Percentiles rank a stretch among this genome's conserved stretches.
phyloP scores from a whole-genome alignment of 2,113 vertebrate species.

The Solea solea region DNA sequence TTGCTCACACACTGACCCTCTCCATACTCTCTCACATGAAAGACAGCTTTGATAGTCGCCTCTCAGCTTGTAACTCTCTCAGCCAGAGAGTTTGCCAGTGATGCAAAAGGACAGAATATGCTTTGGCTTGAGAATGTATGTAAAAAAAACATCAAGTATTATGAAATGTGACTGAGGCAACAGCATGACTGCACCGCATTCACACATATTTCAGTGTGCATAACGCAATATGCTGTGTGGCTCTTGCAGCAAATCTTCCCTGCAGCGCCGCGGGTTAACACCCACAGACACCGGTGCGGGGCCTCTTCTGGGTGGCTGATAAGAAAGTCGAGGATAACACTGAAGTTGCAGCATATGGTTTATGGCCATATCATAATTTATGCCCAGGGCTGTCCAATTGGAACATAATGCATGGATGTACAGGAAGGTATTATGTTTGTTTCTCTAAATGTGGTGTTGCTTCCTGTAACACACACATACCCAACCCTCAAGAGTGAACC shows the following conservation, averaged over 20 bases:
- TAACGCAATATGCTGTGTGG: conserved; percentile 48
- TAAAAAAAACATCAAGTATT: conserved; percentile 40
- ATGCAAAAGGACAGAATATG: conserved; percentile 48
- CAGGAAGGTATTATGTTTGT: conserved; percentile 49
- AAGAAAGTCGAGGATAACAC: conserved; percentile 57
- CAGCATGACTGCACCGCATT: conserved; percentile 50
- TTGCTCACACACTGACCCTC: conserved; percentile 53
- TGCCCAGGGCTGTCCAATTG: conserved; percentile 14
- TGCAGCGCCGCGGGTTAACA: conserved; percentile 49
- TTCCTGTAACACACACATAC: conserved; percentile 17
- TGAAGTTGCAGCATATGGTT: conserved; percentile 50
- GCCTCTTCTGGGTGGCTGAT: conserved; percentile 58
- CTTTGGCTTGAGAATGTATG: conserved; percentile 40
- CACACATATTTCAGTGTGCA: conserved; percentile 52
- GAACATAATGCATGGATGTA: conserved; percentile 32
- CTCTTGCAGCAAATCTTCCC: conserved; percentile 55
- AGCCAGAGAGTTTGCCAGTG: conserved; percentile 13
- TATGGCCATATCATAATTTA: conserved; percentile 50
- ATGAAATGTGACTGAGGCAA: conserved; percentile 56
- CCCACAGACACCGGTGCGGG: conserved; percentile 55
- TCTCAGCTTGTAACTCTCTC: conserved; percentile 54
- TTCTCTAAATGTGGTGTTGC: conserved; percentile 38
- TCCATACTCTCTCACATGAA: conserved; percentile 48
- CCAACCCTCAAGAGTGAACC: conserved; percentile 6
- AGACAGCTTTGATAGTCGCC: conserved; percentile 44